A percentile compares a stretch with the other conserved stretches of the same genome.
phyloP scores from a whole-genome alignment of 92 coral and sea anemone species.

The Epizoanthus fatuus region DNA sequence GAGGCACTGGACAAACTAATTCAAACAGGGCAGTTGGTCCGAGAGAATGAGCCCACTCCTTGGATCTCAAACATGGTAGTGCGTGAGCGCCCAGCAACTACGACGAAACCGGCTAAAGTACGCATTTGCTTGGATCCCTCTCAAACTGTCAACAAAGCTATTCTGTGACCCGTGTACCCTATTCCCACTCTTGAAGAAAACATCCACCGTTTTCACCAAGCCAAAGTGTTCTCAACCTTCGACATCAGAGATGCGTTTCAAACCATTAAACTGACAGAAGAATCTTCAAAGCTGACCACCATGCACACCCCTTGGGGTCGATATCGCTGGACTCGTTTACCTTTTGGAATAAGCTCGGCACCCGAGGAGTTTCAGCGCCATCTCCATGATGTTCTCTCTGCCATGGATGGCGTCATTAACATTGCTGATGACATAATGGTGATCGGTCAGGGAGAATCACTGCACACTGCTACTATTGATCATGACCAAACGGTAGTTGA shows the following conservation, averaged over 20 bases:
- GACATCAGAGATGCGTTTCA: constrained; percentile 10
- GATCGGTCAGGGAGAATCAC: constrained; percentile 57
- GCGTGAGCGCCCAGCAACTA: constrained; percentile 42
- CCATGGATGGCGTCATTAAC: constrained; percentile 49
- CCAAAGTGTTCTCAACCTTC: constrained; percentile 69
- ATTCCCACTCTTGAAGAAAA: constrained; percentile 62
- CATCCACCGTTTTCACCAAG: constrained; percentile 68
- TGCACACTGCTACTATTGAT: constrained; percentile 40
- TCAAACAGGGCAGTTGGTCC: background rate
- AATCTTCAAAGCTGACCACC: no score
- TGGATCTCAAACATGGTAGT: constrained; percentile 64
- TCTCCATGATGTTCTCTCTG: constrained; percentile 64
- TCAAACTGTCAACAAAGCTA: constrained; percentile 58
- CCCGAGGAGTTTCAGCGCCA: constrained; percentile 70
- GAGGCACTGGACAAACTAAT: no score
- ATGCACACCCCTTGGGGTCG: constrained; percentile 36
- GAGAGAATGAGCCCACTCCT: constrained; percentile 37
- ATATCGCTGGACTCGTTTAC: constrained; percentile 65
- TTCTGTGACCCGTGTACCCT: constrained; percentile 62
- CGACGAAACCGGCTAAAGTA: constrained; percentile 61
- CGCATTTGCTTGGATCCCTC: constrained; percentile 59
- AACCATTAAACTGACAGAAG: no score
- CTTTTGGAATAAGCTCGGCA: no score
- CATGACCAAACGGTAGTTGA: constrained; percentile 59
- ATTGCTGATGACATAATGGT: constrained; percentile 76